A percentile compares a stretch with the other conserved stretches of the same genome.
Conservation (phyloP, 2,797 vertebrate species). For the Anas acuta region DNA sequence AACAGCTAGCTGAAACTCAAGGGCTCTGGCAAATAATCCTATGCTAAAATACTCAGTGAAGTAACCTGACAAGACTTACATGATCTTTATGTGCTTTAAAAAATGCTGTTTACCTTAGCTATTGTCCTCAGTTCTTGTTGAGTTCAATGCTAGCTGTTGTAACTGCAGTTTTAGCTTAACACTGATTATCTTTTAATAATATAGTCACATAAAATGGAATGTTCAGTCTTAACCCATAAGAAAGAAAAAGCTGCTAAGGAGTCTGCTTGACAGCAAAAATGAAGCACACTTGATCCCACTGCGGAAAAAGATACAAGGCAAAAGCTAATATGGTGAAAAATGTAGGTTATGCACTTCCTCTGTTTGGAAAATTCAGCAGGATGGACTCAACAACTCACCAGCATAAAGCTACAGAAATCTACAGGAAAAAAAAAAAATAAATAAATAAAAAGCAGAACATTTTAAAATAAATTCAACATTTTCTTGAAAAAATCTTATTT, state of each 20-base stretch:
- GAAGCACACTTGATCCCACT: neutral
- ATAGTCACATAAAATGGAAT: neutral
- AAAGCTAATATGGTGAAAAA: neutral
- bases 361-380: conserved; percentile 11
- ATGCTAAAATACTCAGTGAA: neutral
- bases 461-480: neutral
- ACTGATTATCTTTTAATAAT: neutral
- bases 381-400: neutral
- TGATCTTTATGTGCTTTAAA: neutral
- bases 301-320: neutral
- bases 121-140: neutral
- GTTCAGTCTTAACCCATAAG: neutral
- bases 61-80: neutral
- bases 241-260: neutral
- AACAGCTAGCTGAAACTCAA: neutral
- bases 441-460: neutral
- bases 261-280: neutral
- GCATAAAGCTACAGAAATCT: neutral
- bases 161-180: neutral
- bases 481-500: neutral
- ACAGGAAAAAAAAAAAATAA: neutral
- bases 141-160: neutral
- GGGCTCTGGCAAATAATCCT: neutral
- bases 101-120: neutral
- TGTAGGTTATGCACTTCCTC: neutral